Percentiles rank a stretch among this genome's conserved stretches.
phyloP scores from a whole-genome alignment of 2,113 vertebrate genomes.

The Tursiops truncatus region DNA sequence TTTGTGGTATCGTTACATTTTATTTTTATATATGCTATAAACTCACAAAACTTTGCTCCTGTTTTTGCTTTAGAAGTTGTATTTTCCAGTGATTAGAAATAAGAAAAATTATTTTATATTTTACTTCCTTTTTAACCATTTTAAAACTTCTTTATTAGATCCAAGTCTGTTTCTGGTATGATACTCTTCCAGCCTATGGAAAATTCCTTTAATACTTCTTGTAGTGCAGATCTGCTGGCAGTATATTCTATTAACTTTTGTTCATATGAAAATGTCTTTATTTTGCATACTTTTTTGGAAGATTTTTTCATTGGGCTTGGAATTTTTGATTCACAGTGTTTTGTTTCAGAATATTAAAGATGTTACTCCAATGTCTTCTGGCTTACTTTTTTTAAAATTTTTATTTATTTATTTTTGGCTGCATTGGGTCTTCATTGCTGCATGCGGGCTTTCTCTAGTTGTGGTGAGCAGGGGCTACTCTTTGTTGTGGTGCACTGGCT shows the following conservation, averaged over 20 bases:
- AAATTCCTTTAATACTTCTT: slow-evolving; percentile 16
- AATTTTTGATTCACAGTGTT: not conserved
- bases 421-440: too few relatives aligned
- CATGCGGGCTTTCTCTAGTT: too few relatives aligned
- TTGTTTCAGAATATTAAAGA: not conserved
- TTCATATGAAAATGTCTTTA: not conserved
- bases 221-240: not conserved
- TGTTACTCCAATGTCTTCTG: not conserved
- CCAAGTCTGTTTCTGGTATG: not conserved
- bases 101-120: not conserved
- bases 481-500: too few relatives aligned
- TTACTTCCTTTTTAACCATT: not conserved
- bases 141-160: not conserved
- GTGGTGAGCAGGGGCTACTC: too few relatives aligned
- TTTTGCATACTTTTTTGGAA: not conserved
- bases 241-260: not conserved
- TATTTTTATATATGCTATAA: not conserved
- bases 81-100: not conserved
- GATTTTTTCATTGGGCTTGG: not conserved
- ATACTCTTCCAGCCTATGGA: not conserved
- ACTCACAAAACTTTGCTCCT: not conserved
- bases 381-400: not conserved
- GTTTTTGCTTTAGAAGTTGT: not conserved
- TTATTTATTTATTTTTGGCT: too few relatives aligned
- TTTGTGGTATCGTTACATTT: not conserved